Base-by-base conservation (phyloP, 2,113 vertebrate species). In the Cairina moschata region DNA sequence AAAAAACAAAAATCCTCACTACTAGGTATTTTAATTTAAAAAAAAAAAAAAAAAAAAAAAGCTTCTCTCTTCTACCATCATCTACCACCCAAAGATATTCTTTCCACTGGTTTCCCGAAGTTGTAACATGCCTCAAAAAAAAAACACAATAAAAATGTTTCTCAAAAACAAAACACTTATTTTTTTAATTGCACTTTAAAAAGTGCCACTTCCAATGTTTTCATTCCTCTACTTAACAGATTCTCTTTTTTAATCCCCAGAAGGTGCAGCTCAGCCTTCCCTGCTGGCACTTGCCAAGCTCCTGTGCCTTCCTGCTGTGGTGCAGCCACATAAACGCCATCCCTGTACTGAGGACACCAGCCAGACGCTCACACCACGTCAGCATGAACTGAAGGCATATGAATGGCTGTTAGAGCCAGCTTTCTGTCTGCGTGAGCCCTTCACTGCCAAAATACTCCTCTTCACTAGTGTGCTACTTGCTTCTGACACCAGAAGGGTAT, bases 271-370 rank as follows among this genome's bases (percentile, higher is more conserved):
- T 83, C 60, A 84, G 12, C 23, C 29, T 66, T 69, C 48, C 23
- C 67, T 36, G n/a, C 1, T 4, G 3, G 18, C 0, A 0, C 42
- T 46, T 71, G 63, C 50, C 76, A 34, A 74, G 42, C 22, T 86
- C 63, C 72, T 1, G 6, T 46, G 67, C 34, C 29, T 21, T 31
- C 7, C 29, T 1, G 0, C 5, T 2, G 34, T 11, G 8, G 28
- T 2, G 0, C 22, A 25, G 46, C 22, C 14, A 1, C 0, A 0
- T 67, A 18, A 6, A 46, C 12, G 4, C 46, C 14, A 0, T 60
- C 29, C 60, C 21, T 2, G n/a, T 0, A 1, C 54, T 32, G 13
- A 0, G 26, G n/a, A n/a, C 69, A 7, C 71, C 62, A 18, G 25
- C 40, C 82, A 76, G 82, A 8, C 4, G 0, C 82, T 80, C 72